Evolutionary conservation across 2,888 invertebrate species (phyloP), one percentile per base, ranked within the genome.

Genomic region (Cosmia pyralina): DNA sequence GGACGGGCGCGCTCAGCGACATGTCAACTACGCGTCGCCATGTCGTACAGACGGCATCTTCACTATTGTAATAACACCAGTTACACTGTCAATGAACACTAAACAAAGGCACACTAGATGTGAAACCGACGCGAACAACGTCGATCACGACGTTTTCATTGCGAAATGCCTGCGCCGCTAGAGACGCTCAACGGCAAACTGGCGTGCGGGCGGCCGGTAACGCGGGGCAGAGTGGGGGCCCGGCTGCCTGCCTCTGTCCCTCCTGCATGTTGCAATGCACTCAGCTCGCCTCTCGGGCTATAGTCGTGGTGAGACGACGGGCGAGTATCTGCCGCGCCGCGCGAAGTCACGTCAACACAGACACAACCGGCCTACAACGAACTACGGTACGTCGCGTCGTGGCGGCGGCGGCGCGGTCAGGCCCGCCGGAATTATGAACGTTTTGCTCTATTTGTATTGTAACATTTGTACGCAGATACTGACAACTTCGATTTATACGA

Each of bases 1-100:
- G 94, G 90, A 94, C 93, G 93, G 95, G 94, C 93, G 95, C 95
- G 95, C 93, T 94, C 93, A 95, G 91, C 92, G 96, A 95, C 96
- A 96, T 96, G 94, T 96, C 96, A 96, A 95, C 96, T 96, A 92
- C 94, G 93, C 90, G 90, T 88, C 90, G 91, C 94, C 96, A 96
- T 96, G 88, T 92, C 92, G 91, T 85, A 90, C 88, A 85, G 79
- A 90, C 85, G 79, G 83, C 93, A 94, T 93, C 90, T 89, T 92
- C 90, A 89, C 87, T 89, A 91, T 88, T 81, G 75, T 88, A 91
- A 90, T 88, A 90, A 91, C 91, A 93, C 92, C 88, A 88, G 90
- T 89, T 88, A 87, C 92, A 93, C 93, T 89, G 84, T 88, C 84
- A 89, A 89, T 85, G 82, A 90, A 85, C 94, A 95, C 94, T 86